Evolutionary conservation across 2,888 invertebrate genomes (phyloP).

Genomic region (Tortricodes alternella): DNA sequence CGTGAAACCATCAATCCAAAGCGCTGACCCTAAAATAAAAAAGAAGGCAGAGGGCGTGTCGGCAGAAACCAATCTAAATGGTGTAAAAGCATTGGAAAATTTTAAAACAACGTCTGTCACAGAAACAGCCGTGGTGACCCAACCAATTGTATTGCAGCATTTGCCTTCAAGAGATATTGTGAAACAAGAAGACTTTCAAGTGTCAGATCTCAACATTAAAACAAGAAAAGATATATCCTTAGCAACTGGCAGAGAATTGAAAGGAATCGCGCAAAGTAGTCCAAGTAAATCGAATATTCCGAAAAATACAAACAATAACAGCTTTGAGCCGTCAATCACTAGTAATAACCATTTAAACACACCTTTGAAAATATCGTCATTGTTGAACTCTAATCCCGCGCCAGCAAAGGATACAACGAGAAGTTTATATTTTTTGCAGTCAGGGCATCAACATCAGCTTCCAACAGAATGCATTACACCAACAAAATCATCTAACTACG

Average conservation of each 20-base stretch:
- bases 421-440: constrained; percentile 19
- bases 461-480: not conserved
- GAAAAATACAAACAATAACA: not conserved
- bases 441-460: not conserved
- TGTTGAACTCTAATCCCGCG: constrained; percentile 60
- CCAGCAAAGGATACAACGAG: constrained; percentile 42
- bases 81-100: constrained; percentile 1
- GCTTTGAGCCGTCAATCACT: constrained; percentile 3
- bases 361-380: constrained; percentile 67
- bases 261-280: not conserved
- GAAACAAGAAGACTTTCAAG: constrained; percentile 18
- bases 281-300: not conserved
- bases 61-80: not conserved
- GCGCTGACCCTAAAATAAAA: not conserved
- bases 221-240: not conserved
- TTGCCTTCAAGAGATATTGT: constrained; percentile 37
- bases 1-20: constrained; percentile 30
- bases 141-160: constrained; percentile 44
- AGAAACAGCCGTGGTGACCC: constrained; percentile 43
- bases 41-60: not conserved
- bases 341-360: constrained; percentile 45
- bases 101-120: constrained; percentile 23
- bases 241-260: not conserved
- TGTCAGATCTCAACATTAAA: constrained; percentile 28
- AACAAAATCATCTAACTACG: not conserved